phyloP scores from a whole-genome alignment of 2,797 vertebrate species.

The Phoxinus dragarum region DNA sequence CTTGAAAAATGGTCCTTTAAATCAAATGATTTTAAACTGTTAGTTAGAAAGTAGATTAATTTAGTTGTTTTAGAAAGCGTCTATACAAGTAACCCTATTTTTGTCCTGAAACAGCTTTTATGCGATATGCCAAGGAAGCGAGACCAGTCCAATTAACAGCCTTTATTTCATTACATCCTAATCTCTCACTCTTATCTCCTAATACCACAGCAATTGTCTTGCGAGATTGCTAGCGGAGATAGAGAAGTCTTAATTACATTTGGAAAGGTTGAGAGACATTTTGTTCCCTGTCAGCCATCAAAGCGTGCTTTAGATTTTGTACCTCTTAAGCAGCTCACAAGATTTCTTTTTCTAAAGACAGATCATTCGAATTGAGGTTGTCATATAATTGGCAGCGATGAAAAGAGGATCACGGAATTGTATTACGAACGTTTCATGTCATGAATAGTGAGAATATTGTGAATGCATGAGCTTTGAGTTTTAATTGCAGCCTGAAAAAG shows the following conservation, averaged over 20 bases:
- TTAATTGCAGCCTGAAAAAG: slow-evolving; percentile 37
- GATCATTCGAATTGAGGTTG: slow-evolving; percentile 38
- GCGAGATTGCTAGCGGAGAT: slow-evolving; percentile 64
- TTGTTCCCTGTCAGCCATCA: slow-evolving; percentile 22
- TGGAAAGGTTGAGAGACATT: slow-evolving; percentile 45
- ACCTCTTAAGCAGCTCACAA: slow-evolving; percentile 43
- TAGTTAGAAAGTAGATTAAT: slow-evolving; percentile 34
- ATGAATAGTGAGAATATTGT: slow-evolving; percentile 15
- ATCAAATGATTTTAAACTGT: slow-evolving; percentile 4
- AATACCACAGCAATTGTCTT: slow-evolving; percentile 63
- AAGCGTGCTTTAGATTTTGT: slow-evolving; percentile 18
- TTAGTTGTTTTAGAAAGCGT: slow-evolving; percentile 18
- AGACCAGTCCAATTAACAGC: slow-evolving; percentile 51
- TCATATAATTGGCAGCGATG: slow-evolving; percentile 24
- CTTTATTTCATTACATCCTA: slow-evolving; percentile 66
- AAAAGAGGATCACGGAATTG: slow-evolving; percentile 30
- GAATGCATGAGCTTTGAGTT: slow-evolving; percentile 30
- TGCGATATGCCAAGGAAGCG: slow-evolving; percentile 43
- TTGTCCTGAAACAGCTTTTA: slow-evolving; percentile 43
- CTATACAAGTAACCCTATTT: slow-evolving; percentile 1
- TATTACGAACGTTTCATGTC: slow-evolving; percentile 28
- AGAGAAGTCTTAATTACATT: slow-evolving; percentile 64
- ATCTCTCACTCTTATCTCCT: slow-evolving; percentile 67
- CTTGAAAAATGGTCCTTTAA: slow-evolving; percentile 11
- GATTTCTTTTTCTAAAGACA: slow-evolving; percentile 28